Base-by-base conservation (phyloP, 2,888 invertebrate species). In the Latrodectus hesperus region DNA sequence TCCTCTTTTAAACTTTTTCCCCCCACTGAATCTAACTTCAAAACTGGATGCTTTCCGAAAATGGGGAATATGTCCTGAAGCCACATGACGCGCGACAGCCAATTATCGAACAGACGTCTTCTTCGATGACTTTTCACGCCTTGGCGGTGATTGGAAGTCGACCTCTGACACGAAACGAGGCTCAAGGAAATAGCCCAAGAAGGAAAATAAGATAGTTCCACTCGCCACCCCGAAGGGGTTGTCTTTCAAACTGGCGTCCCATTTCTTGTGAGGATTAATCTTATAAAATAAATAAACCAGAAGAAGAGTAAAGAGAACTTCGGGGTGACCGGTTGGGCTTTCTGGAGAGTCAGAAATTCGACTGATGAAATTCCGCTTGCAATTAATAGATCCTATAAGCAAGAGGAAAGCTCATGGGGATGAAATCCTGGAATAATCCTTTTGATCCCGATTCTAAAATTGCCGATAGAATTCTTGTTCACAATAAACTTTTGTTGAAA, bases 81-180 rank as follows among this genome's bases (percentile, higher is more conserved):
- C 72, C 81, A 81, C 67, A 74, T 65, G 72, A 55, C 17, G 49
- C 71, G 67, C 73, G 81, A 81, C 81, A 81, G 74, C 73, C 81
- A 81, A 81, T 81, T 81, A 81, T 67, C 74, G 81, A 81, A 51
- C 81, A 81, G 74, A 55, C 78, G 26, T 53, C 78, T 55, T 68
- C 70, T n/a, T 26, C 78, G 78, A 74, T 74, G 81, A 81, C 81
- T 81, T 81, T 81, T 81, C 81, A 81, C 81, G 74, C 73, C 81
- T 26, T 17, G 67, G 49, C 81, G 81, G 81, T 81, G 81, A 81
- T 81, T 81, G 81, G 73, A 65, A 65, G 81, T 65, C 81, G 73
- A 72, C 81, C 73, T 81, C 26, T 74, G 81, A 81, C 81, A 73
- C 77, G 38, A 68, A 22, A 38, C 16, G 17, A 51, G 68, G 77